A percentile compares a stretch with the other conserved stretches of the same genome.
Conservation (phyloP, 2,888 invertebrate genomes). For the Therioaphis trifolii region DNA sequence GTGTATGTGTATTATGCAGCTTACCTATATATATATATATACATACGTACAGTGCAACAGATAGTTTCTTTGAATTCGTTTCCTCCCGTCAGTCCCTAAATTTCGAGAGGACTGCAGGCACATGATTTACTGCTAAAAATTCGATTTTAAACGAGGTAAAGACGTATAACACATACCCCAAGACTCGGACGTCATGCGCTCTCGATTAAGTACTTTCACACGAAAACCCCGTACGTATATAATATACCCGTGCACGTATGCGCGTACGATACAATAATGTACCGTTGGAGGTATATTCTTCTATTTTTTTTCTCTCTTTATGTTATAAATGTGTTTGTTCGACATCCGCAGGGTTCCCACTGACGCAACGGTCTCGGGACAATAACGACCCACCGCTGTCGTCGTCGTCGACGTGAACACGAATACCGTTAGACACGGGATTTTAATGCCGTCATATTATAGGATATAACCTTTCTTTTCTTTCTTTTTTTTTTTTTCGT, state of each 20-base stretch:
- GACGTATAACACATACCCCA: background rate
- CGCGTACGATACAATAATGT: background rate
- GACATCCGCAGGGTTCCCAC: background rate
- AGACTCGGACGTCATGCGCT: constrained; percentile 36
- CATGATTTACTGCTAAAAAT: background rate
- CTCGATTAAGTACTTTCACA: background rate
- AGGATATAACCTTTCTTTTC: background rate
- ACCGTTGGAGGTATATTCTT: background rate
- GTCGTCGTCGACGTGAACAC: background rate
- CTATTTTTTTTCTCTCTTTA: background rate
- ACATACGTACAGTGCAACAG: no score
- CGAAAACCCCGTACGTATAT: background rate
- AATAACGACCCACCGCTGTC: constrained; percentile 32
- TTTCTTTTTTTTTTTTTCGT: background rate
- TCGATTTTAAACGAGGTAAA: constrained; percentile 33
- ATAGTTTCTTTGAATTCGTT: background rate
- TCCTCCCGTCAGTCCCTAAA: background rate
- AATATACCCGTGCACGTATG: background rate
- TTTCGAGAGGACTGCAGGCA: background rate
- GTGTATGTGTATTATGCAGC: no score
- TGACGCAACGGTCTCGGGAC: background rate
- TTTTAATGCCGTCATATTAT: background rate
- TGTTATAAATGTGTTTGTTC: background rate
- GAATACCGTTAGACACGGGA: constrained; percentile 30
- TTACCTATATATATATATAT: no score